Base-by-base conservation (phyloP, 2,797 vertebrate species). In the Petrocephalus schoutedeni region DNA sequence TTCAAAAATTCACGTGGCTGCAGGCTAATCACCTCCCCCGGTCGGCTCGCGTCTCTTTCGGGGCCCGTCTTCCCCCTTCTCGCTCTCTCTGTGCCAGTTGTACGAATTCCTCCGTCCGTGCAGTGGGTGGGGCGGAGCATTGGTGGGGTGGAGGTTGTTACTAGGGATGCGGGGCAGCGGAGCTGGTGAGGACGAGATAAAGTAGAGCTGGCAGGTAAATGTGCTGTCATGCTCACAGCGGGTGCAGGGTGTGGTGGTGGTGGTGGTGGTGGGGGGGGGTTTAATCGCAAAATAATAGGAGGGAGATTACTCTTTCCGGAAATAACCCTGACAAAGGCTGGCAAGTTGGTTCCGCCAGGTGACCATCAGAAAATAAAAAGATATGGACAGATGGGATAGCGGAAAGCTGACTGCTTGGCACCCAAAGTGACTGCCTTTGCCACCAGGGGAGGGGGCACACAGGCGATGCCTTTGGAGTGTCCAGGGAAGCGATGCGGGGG, bases 1-100 rank as follows among this genome's bases (percentile, higher is more conserved):
- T 89, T 89, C 67, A 89, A 89, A 87, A 87, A 87, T 87, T 89
- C 85, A 89, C 67, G 41, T 51, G 41, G 85, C 88, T 71, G 61
- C 67, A 41, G 56, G 71, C 71, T 57, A 82, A 58, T 32, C 61
- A 32, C 3, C 61, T 67, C 61, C 89, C 87, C 88, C 5, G 8
- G 64, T 74, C 28, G 80, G 58, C 61, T 16, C 21, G 85, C 23
- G 28, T 80, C 56, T 59, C 85, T 71, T 88, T 88, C 85, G 77
- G 41, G 85, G 49, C n/a, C 56, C 41, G 57, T 12, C 57, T 49
- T 2, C 67, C 71, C 56, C 74, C 57, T 64, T 4, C 56, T 49
- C 87, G 80, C 85, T 51, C 85, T 51, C 85, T 88, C 88, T 64
- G 36, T 87, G 87, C 85, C 56, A 77, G 74, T 89, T 87, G 21